Percentiles rank a stretch among this genome's conserved stretches.
Evolutionary conservation across 2,797 vertebrate species (phyloP).

Genomic region (Anniella stebbinsi): DNA sequence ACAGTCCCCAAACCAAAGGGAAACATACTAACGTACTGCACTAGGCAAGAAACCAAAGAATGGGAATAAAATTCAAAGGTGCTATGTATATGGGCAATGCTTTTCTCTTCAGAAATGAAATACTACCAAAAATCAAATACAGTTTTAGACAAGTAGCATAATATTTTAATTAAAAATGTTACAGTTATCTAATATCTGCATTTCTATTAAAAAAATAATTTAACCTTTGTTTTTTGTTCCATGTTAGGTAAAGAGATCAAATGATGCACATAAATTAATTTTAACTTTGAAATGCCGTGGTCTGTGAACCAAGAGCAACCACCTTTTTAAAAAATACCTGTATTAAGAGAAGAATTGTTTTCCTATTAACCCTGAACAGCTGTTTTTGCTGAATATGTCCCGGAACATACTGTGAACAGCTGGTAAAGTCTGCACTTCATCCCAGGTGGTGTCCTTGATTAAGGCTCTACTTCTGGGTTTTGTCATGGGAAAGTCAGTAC

Average conservation of each 20-base stretch:
- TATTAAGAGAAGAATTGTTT: conserved; percentile 40
- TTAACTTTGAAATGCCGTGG: background rate
- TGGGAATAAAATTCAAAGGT: background rate
- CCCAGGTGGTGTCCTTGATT: conserved; percentile 28
- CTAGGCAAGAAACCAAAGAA: background rate
- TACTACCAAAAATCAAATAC: background rate
- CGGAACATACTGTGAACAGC: conserved; percentile 38
- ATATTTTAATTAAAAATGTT: background rate
- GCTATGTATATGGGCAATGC: background rate
- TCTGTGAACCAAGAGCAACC: conserved; percentile 2
- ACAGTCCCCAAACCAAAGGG: background rate
- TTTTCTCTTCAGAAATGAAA: background rate
- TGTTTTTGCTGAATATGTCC: conserved; percentile 24
- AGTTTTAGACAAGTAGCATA: background rate
- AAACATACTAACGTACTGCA: background rate
- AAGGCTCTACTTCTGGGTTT: conserved; percentile 14
- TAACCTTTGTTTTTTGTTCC: background rate
- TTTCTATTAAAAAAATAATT: background rate
- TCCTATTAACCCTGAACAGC: conserved; percentile 23
- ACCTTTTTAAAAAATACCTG: conserved; percentile 20
- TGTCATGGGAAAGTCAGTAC: conserved; percentile 37
- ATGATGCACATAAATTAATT: background rate
- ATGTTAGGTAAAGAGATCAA: background rate
- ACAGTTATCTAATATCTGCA: background rate
- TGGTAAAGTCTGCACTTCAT: conserved; percentile 26